Conservation (phyloP, 2,797 vertebrate species). For the Bucorvus abyssinicus region DNA sequence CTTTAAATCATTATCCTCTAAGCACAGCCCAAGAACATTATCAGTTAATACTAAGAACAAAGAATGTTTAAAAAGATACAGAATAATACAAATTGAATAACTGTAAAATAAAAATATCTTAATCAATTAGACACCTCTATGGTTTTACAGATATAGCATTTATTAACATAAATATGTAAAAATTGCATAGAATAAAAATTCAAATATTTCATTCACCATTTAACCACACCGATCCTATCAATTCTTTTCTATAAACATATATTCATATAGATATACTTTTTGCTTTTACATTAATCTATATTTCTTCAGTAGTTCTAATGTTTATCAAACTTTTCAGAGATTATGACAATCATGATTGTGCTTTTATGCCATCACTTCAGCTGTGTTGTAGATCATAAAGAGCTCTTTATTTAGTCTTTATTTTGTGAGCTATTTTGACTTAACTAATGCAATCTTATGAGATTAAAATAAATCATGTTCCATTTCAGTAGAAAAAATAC, state of each 20-base stretch:
- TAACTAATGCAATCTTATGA: background rate
- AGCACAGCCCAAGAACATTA: background rate
- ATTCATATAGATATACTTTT: background rate
- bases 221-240: background rate
- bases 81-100: background rate
- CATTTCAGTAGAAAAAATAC: background rate
- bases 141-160: too few relatives aligned
- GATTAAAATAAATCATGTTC: background rate
- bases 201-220: background rate
- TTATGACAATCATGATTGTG: background rate
- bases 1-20: background rate
- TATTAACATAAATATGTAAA: background rate
- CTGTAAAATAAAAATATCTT: background rate
- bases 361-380: background rate
- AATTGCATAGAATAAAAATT: background rate
- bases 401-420: background rate
- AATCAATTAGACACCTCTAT: too few relatives aligned
- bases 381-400: background rate
- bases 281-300: background rate
- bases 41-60: background rate
- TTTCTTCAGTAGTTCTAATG: background rate
- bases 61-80: background rate
- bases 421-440: background rate
- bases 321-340: background rate
- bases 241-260: background rate